These are phyloP conservation scores for Deroplatys truncata DNA, from an alignment of 2,888 invertebrate species.

Conservation along the genomic window DNA sequence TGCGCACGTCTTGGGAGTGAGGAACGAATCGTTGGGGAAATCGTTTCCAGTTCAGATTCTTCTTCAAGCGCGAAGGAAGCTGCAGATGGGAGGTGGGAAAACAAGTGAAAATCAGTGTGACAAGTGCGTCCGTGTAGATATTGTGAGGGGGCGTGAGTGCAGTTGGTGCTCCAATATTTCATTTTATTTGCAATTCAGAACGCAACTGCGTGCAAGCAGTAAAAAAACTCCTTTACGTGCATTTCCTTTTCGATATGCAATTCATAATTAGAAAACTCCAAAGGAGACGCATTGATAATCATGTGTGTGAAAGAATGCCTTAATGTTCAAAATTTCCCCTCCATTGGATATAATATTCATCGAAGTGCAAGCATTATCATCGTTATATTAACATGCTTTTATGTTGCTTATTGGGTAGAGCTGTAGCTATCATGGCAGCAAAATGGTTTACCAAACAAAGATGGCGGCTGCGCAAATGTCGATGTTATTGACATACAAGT, in stretches of 20 bases:
- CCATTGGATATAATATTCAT: neutral
- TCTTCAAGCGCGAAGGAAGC: neutral
- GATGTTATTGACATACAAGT: neutral
- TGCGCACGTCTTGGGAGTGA: conserved; percentile 7
- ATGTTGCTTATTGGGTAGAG: neutral
- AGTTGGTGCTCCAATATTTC: neutral
- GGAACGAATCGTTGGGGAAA: neutral
- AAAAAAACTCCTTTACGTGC: neutral
- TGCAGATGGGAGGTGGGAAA: neutral
- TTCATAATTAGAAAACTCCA: neutral
- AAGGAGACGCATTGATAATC: neutral
- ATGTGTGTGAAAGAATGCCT: neutral
- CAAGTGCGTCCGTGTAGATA: neutral
- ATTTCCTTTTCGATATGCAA: neutral
- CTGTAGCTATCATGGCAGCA: neutral
- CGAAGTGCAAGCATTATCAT: neutral
- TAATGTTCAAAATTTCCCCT: neutral
- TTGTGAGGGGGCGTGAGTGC: neutral
- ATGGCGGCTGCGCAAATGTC: neutral
- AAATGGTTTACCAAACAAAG: neutral
- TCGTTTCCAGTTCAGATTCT: neutral
- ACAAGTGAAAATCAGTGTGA: neutral
- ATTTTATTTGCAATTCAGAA: neutral
- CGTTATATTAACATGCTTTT: neutral
- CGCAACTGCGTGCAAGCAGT: neutral